A percentile compares a stretch with the other conserved stretches of the same genome.
Conservation (phyloP, 2,888 invertebrate genomes). For the Melipona beecheii region DNA sequence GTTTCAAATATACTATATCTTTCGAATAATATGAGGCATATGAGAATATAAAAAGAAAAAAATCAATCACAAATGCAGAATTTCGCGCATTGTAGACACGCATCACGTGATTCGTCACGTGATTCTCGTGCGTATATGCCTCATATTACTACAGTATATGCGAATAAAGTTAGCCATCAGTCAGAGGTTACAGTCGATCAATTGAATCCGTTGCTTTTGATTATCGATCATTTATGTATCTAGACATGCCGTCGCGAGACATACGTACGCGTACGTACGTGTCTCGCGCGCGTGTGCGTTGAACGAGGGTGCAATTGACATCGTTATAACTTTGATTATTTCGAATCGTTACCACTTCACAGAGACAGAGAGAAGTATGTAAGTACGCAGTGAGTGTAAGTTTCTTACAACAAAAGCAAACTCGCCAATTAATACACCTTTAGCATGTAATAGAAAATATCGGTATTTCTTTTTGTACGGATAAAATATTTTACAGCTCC, state of each 20-base stretch:
- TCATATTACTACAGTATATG: slow-evolving; percentile 34
- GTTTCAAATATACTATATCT: slow-evolving; percentile 5
- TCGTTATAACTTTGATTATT: slow-evolving; percentile 49
- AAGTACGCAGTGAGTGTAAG: too few species aligned
- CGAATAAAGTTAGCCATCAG: background rate
- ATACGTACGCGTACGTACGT: slow-evolving; percentile 19
- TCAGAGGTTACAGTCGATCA: slow-evolving; percentile 40
- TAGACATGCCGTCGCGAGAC: slow-evolving; percentile 25
- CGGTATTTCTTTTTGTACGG: background rate
- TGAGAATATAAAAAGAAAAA: background rate
- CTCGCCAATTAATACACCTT: background rate
- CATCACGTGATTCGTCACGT: too few species aligned
- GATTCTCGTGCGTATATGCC: background rate
- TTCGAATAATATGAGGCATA: slow-evolving; percentile 52
- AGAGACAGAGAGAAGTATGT: slow-evolving; percentile 3
- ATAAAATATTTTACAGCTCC: slow-evolving; percentile 13
- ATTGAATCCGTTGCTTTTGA: slow-evolving; percentile 50
- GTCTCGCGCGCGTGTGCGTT: slow-evolving; percentile 17
- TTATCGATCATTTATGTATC: slow-evolving; percentile 48
- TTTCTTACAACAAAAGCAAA: background rate
- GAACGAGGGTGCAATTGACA: slow-evolving; percentile 55
- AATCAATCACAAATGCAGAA: slow-evolving; percentile 14
- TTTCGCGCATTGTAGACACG: background rate
- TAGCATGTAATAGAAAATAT: background rate
- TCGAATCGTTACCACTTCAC: slow-evolving; percentile 25